Conservation (phyloP, 2,888 invertebrate species). For the Pammene aurita region DNA sequence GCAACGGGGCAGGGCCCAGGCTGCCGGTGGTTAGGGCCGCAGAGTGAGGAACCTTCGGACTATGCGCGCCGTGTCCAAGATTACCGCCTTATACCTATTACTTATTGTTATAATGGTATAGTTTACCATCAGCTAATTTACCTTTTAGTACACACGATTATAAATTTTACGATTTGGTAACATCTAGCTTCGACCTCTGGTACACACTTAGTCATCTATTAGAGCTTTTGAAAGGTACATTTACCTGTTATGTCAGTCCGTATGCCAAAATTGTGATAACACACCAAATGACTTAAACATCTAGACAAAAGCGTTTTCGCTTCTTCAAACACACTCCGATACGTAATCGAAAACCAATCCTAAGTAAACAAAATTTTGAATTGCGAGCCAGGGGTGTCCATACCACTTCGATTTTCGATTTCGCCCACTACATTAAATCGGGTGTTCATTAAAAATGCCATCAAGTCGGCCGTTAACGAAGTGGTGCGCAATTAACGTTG, state of each 20-base stretch:
- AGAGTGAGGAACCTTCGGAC: no score
- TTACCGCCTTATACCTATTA: no score
- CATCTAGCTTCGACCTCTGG: no score
- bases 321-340: slow-evolving; percentile 38
- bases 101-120: no score
- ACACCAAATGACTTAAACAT: slow-evolving; percentile 31
- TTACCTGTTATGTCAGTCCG: background rate
- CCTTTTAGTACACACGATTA: no score
- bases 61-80: no score
- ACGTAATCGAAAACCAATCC: slow-evolving; percentile 63
- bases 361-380: slow-evolving; percentile 74
- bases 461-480: slow-evolving; percentile 81
- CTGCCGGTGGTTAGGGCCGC: no score
- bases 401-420: slow-evolving; percentile 80
- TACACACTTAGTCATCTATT: no score
- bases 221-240: no score
- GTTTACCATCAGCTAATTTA: no score
- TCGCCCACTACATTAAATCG: slow-evolving; percentile 83
- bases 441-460: slow-evolving; percentile 83
- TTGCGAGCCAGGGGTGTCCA: slow-evolving; percentile 62
- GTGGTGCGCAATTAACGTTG: slow-evolving; percentile 82
- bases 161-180: no score
- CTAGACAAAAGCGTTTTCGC: slow-evolving; percentile 29
- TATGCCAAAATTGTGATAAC: background rate
- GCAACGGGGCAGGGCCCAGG: no score